Base-by-base conservation (phyloP, 2,888 invertebrate species). In the Bimastos eiseni region DNA sequence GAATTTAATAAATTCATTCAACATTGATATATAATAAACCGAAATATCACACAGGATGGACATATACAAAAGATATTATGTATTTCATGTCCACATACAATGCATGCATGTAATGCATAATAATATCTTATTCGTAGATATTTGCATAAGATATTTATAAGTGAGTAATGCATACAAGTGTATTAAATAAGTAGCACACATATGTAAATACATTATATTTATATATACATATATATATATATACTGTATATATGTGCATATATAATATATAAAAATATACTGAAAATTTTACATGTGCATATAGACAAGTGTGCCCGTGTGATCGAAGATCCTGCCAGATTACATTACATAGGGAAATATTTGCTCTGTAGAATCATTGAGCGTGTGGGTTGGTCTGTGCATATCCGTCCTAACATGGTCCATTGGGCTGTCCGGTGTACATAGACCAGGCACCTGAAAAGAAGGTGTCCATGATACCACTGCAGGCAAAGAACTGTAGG, bases 371-470 rank as follows among this genome's bases (percentile, higher is more conserved):
- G 70, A 70, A 70, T 70, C n/a, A 70, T 70, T n/a, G 70, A 70
- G 70, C n/a, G 70, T 70, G 70, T 70, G 30, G n/a, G 70, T 70
- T n/a, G 30, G 30, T 70, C 70, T 30, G 70, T 11, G 70, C 70
- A n/a, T n/a, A n/a, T 70, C n/a, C 19, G 70, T 5, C 70, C 70
- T 2, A 21, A 17, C 49, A 15, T 49, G n/a, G 70, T n/a, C 70
- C 49, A 49, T 49, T 19, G 17, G 44, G 55, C 30, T 30, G 55
- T 55, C 55, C 70, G 30, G n/a, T 70, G 70, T 70, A 70, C 70
- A 70, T n/a, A 70, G n/a, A n/a, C 70, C n/a, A 70, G 70, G 70
- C 70, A 70, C 70, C n/a, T 70, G n/a, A 70, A 70, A 30, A 70
- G 70, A 70, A 70, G 70, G 70, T 70, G 70, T n/a, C 11, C 70